Evolutionary conservation across 1,140 invertebrate genomes (phyloP).

Genomic region (Lucilia sericata): DNA sequence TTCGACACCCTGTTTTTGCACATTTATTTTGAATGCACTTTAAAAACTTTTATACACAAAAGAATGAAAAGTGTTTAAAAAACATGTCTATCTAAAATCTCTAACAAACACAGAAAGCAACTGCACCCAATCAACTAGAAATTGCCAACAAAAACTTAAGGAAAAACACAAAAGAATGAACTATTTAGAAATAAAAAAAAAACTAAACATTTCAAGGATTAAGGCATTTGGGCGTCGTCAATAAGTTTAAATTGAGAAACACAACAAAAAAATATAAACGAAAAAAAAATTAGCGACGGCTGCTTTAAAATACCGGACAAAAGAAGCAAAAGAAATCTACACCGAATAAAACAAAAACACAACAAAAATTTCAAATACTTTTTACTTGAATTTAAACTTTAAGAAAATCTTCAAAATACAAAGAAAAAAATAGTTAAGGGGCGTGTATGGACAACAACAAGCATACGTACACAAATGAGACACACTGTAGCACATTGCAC

Average conservation of each 20-base stretch:
- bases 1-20: not conserved
- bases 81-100: constrained; percentile 10
- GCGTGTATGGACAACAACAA: constrained; percentile 10
- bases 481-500: not conserved
- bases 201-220: not conserved
- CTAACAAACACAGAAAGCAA: constrained; percentile 46
- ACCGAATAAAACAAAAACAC: not conserved
- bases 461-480: not conserved
- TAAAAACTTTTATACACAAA: not conserved
- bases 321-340: not conserved
- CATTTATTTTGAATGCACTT: not conserved
- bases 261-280: constrained; percentile 14
- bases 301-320: constrained; percentile 37
- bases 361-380: not conserved
- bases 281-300: constrained; percentile 19
- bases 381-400: not conserved
- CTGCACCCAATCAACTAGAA: constrained; percentile 65
- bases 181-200: not conserved
- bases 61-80: not conserved
- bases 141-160: constrained; percentile 58
- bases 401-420: not conserved
- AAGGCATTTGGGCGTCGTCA: constrained; percentile 37
- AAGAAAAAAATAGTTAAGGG: not conserved
- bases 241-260: not conserved
- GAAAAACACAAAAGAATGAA: not conserved